Base-by-base conservation (phyloP, 1,140 invertebrate species). In the Linepithema humile region DNA sequence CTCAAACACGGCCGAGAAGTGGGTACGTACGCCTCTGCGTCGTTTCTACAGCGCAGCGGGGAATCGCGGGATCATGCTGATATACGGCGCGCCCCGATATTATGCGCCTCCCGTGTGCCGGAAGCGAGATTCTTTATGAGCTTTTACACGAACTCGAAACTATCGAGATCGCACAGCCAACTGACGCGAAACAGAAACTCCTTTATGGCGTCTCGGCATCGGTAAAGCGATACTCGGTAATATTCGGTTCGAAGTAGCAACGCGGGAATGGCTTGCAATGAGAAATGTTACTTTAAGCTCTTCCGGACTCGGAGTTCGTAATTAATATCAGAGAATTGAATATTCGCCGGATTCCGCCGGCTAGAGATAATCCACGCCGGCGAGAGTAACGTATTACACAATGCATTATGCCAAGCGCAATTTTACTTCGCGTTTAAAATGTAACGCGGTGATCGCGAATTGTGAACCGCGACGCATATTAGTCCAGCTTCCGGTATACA, bases 21-120 rank as follows among this genome's bases (percentile, higher is more conserved):
- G 82, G 83, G 73, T n/a, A n/a, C n/a, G n/a, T 83, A 85, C 67
- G 86, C 67, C 77, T 73, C 38, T 48, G 10, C 53, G 72, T 70
- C 59, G 75, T 69, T 78, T 40, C 48, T 32, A 45, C 80, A 77
- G 55, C 64, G 65, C 72, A 64, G 77, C 77, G 73, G 85, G 91
- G 73, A 88, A 82, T 78, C 84, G 85, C 86, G 86, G 84, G 85
- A 85, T 90, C 86, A 84, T 50, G 43, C 78, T 91, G 88, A 92
- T 90, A 88, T 90, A 92, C 87, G 87, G 74, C 87, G 88, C 89
- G 85, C 87, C 85, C 84, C 59, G 83, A 91, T 90, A 92, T 91
- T 92, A 90, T 88, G 85, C 89, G 85, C 82, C 83, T 85, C 48
- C 5, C 35, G 83, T 83, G 69, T 72, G 55, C 57, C 72, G 59